phyloP scores from a whole-genome alignment of 2,113 vertebrate species.

The Excalfactoria chinensis region DNA sequence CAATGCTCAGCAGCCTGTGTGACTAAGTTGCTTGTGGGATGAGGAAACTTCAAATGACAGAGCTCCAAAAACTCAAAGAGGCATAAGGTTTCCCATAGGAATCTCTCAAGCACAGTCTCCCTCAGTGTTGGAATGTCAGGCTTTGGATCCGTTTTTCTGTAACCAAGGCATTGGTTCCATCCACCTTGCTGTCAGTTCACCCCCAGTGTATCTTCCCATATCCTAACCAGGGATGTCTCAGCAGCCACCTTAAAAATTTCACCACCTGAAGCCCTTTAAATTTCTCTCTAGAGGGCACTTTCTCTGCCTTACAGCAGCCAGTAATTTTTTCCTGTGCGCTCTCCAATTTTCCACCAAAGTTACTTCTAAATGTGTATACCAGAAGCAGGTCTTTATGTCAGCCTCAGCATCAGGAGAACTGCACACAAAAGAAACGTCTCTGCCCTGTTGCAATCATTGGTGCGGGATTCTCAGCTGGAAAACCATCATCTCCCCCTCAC shows the following conservation, averaged over 20 bases:
- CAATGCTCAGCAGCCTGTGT: neutral
- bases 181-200: neutral
- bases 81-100: neutral
- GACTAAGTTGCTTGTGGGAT: neutral
- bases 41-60: rapidly evolving
- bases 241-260: neutral
- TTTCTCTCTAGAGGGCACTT: neutral
- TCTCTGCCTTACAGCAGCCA: neutral
- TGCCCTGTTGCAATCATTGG: neutral
- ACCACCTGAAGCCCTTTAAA: neutral
- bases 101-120: neutral
- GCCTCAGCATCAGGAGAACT: neutral
- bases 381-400: neutral
- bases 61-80: neutral
- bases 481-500: neutral
- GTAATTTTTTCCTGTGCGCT: neutral
- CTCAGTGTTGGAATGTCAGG: rapidly evolving
- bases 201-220: neutral
- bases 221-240: neutral
- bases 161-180: rapidly evolving
- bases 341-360: neutral
- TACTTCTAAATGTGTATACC: neutral
- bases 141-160: neutral
- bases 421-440: neutral
- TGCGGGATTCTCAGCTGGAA: neutral